Base-by-base conservation (phyloP, 1,140 invertebrate species). In the Trichomalopsis sarcophagae region DNA sequence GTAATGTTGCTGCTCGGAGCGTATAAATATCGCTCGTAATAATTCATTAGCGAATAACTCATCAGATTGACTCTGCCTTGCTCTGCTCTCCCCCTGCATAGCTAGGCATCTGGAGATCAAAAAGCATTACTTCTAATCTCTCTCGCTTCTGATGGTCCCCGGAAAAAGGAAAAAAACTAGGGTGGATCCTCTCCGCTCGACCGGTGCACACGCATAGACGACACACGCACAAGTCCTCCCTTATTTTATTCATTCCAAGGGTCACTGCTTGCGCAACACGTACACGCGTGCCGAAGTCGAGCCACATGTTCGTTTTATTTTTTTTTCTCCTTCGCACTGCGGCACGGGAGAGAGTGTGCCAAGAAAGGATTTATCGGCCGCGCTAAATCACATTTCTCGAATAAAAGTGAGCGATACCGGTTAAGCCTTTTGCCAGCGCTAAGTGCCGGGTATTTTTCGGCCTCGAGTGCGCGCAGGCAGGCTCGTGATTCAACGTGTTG, bases 111-210 rank as follows among this genome's bases (percentile, higher is more conserved):
- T 1, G 47, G 10, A 27, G 33, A 82, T 75, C 21, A 83, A 77
- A 84, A 78, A 78, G 78, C 62, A 79, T 79, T 73, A 73, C n/a
- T 79, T 40, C 68, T 50, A 66, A 79, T 74, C 76, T 71, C 68
- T 74, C 11, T 17, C 1, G 47, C 5, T 62, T n/a, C 27, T 17
- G 27, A 9, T 36, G 2, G 23, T 47, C 10, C 17, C 55, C 40
- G 27, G 23, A 7, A 55, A 44, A 74, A 40, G 33, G 10, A 14
- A 74, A 75, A 76, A 81, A 81, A 81, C 1, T 55, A 2, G 40
- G 66, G 82, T 73, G 68, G 23, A 40, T 36, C 33, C 17, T 62
- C 55, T 62, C 17, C 55, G 27, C 27, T 62, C 55, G 17, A 62
- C 55, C 17, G 17, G 17, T 21, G 17, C 17, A 62, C 21, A 0